Percentiles rank a stretch among this genome's conserved stretches.
Evolutionary conservation across 64 coral and sea anemone species (phyloP).

Genomic region (Catalaphyllia jardinei): DNA sequence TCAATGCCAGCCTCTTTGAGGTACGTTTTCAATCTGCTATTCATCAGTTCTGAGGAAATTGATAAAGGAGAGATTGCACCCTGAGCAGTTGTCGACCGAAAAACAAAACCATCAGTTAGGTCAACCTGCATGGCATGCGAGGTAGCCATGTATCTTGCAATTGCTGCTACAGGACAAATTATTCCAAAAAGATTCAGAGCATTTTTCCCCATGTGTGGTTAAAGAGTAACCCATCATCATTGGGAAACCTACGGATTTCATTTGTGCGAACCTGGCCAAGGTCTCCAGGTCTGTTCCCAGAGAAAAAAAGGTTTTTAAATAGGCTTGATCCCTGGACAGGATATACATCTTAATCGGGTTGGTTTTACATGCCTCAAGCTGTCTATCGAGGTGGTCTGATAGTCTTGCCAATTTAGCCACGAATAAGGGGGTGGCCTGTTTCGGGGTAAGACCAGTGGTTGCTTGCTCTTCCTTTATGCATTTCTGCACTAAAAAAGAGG

Average conservation of each 20-base stretch:
- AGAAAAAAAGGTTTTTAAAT: too few species aligned
- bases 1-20: too few species aligned
- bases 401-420: too few species aligned
- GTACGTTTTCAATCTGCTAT: too few species aligned
- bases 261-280: conserved; percentile 25
- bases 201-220: conserved; percentile 48
- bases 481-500: too few species aligned
- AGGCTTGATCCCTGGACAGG: too few species aligned
- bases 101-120: conserved; percentile 35
- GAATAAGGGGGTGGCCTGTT: too few species aligned
- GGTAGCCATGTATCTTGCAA: conserved; percentile 35
- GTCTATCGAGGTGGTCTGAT: conserved; percentile 4
- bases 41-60: too few species aligned
- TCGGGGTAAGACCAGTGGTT: not conserved
- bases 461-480: conserved; percentile 29
- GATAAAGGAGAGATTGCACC: conserved; percentile 4
- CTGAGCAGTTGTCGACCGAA: conserved; percentile 41
- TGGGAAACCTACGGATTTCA: conserved; percentile 47
- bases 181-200: conserved; percentile 51
- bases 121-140: conserved; percentile 20
- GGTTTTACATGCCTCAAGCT: too few species aligned
- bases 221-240: too few species aligned
- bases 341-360: not conserved
- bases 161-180: conserved; percentile 32
- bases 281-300: conserved; percentile 12